These are phyloP conservation scores for Choloepus hoffmanni DNA, from an alignment of 2,113 vertebrate species.

Conservation along the genomic window DNA sequence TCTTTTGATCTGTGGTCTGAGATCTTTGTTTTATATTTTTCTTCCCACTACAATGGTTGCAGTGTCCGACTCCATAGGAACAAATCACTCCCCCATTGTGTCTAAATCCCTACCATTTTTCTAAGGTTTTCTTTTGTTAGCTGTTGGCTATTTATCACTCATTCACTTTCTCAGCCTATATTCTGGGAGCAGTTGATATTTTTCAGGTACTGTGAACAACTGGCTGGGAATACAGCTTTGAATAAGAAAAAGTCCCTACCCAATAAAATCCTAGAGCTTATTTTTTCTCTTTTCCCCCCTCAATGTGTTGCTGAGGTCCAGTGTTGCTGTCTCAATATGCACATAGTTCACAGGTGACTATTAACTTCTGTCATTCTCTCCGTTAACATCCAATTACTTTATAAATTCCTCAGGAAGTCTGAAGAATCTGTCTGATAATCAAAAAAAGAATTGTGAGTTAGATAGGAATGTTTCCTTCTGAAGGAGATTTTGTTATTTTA, in stretches of 20 bases:
- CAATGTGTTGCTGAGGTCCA: not conserved
- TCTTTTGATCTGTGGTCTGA: not conserved
- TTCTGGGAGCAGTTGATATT: not conserved
- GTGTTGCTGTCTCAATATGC: not conserved
- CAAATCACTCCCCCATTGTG: not conserved
- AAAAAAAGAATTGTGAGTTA: conserved; percentile 39
- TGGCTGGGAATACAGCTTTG: not conserved
- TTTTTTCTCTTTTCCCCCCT: not conserved
- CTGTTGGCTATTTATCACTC: not conserved
- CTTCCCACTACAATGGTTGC: not conserved
- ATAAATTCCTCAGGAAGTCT: not conserved
- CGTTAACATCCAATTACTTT: not conserved
- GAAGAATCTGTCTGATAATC: not conserved
- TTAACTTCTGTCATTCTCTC: not conserved
- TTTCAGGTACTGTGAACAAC: no score
- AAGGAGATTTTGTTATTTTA: conserved; percentile 4
- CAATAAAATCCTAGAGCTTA: not conserved
- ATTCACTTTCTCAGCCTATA: not conserved
- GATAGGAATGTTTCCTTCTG: not conserved
- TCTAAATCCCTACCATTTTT: not conserved
- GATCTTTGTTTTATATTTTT: not conserved
- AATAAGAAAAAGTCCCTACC: not conserved
- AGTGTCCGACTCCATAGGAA: not conserved
- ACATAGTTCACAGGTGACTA: not conserved
- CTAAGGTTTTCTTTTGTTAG: not conserved